Evolutionary conservation across 2,888 invertebrate species (phyloP), one percentile per base, ranked within the genome.

Genomic region (Seladonia tumulorum): DNA sequence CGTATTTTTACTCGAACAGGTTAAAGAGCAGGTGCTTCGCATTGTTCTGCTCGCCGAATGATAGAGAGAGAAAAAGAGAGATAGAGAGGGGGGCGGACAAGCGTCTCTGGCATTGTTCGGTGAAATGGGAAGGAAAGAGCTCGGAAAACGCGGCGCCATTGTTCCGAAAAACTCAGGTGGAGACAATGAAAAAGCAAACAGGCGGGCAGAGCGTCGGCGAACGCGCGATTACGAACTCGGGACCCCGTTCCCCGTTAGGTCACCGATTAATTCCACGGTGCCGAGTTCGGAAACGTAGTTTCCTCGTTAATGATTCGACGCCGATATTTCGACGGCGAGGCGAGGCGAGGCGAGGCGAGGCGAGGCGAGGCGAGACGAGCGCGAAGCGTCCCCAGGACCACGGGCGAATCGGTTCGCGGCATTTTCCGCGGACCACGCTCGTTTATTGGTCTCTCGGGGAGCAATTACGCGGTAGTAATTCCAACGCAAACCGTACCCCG

Each of bases 401-500:
- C 25, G 60, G 5, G 16, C 18, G 74, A 22, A 57, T 22, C 45
- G 57, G 18, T 16, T 35, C 29, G 66, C 29, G 29, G 63, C 29
- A 7, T 29, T 3, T 29, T 47, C 25, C 49, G 63, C 45, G 63
- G 47, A 39, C 35, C 72, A 2, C 16, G 35, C 47, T 53, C 70
- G 71, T 57, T 81, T 81, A 86, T 76, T 72, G 60, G 83, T 87
- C 78, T 78, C 87, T 63, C 81, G 49, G 85, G 81, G 88, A 89
- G 88, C 81, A 89, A 89, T 89, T 89, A 85, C 85, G 80, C 85
- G 78, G 73, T 60, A 81, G 76, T 89, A 85, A 85, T 87, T 87
- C 79, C 72, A 35, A 57, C 66, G 47, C 16, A 45, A 68, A 76
- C 63, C 47, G 45, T 79, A 49, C 68, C 63, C 63, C n/a, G 79